A percentile compares a stretch with the other conserved stretches of the same genome.
Conservation (phyloP, 2,888 invertebrate genomes). For the Trichopoda pennipes region DNA sequence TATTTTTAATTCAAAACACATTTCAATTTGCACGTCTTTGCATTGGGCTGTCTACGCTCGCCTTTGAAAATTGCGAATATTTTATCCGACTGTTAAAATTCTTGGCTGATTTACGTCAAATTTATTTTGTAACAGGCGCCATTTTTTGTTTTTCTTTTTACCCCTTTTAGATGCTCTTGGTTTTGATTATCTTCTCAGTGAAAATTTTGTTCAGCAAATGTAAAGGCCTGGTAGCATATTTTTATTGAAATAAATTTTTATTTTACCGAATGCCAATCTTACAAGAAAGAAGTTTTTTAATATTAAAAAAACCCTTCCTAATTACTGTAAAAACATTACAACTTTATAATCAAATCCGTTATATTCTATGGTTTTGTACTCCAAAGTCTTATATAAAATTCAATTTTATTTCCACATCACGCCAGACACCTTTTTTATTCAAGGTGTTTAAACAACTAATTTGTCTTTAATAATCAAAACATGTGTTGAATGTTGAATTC, state of each 20-base stretch:
- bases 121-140: slow-evolving; percentile 51
- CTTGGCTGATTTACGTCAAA: slow-evolving; percentile 53
- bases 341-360: not conserved
- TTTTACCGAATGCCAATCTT: not conserved
- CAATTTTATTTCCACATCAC: slow-evolving; percentile 14
- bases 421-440: not conserved
- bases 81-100: slow-evolving; percentile 39
- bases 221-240: not conserved
- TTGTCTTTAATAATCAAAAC: slow-evolving; percentile 59
- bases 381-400: slow-evolving; percentile 41
- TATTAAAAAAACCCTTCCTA: not conserved
- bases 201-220: not conserved
- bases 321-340: not conserved
- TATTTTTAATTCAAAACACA: slow-evolving; percentile 49
- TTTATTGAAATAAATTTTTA: not conserved
- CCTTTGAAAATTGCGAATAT: slow-evolving; percentile 43
- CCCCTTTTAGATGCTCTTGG: slow-evolving; percentile 5
- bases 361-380: not conserved
- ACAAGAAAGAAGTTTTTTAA: not conserved
- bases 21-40: slow-evolving; percentile 52
- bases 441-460: slow-evolving; percentile 51
- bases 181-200: slow-evolving; percentile 1
- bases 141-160: slow-evolving; percentile 3
- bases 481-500: slow-evolving; percentile 46
- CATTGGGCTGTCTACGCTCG: slow-evolving; percentile 2